Evolutionary conservation across 2,113 vertebrate genomes (phyloP), one percentile per base, ranked within the genome.

Genomic region (Gobio gobio): DNA sequence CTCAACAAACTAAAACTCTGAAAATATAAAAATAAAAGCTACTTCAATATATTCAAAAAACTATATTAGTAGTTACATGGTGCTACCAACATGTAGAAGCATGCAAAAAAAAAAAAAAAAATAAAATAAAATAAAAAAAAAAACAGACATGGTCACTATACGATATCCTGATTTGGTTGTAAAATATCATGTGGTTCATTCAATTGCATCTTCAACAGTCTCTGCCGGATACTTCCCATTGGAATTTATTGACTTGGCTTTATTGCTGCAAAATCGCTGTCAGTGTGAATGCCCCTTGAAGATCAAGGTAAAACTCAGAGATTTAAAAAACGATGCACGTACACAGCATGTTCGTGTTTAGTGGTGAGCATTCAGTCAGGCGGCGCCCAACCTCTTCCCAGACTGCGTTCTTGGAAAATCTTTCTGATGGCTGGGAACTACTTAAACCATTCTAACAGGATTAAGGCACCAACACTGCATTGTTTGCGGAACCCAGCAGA

Each of bases 371-470:
- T 40, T 40, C 40, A 56, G 54, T 56, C 33, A 33, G 3, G 2
- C 6, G 66, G 54, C 66, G n/a, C n/a, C 43, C 77, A 56, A 56
- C n/a, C 14, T 56, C 33, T 79, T 61, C 61, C 79, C 79, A 16
- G 79, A 36, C 45, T 13, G 16, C 45, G 26, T 51, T 51, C 43
- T 13, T 49, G 78, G 78, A 73, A 61, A 81, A 68, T 47, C 66
- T 63, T 59, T 79, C 66, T n/a, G 29, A 73, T 80, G 78, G 40
- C 33, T 85, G 76, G 76, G 74, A 24, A 26, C 13, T 79, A 79
- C 63, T 79, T 64, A 24, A 78, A 78, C 40, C n/a, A 59, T 80
- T 61, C 40, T 29, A 79, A 70, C 47, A 26, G 3, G 54, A 78
- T 78, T n/a, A 68, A 56, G 26, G 12, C 63, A 58, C 74, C 64